Evolutionary conservation across 2,113 vertebrate species (phyloP).

Genomic region (Colius striatus): DNA sequence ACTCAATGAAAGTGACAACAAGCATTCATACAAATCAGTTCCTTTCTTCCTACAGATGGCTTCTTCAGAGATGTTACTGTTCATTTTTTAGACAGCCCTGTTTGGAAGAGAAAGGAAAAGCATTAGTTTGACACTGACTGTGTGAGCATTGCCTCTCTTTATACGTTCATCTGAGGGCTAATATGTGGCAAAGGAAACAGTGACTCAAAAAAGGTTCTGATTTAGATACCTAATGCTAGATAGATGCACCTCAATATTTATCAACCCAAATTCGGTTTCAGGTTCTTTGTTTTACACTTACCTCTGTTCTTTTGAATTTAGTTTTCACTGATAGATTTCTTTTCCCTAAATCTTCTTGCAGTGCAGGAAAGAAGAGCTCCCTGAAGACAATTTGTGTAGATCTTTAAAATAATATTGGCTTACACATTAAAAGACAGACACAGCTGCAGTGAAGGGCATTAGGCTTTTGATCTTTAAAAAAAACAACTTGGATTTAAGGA

Average conservation of each 20-base stretch:
- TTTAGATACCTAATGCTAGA: not conserved
- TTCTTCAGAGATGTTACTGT: not conserved
- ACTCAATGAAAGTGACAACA: not conserved
- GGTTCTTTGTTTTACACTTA: not conserved
- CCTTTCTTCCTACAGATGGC: not conserved
- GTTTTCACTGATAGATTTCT: not conserved
- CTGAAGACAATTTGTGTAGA: not conserved
- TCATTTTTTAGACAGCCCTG: not conserved
- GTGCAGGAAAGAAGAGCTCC: not conserved
- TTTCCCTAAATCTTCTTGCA: not conserved
- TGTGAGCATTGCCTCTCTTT: not conserved
- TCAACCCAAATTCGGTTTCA: not conserved
- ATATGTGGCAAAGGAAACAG: not conserved
- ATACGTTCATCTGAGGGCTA: not conserved
- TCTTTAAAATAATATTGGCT: constrained; percentile 13
- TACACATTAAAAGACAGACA: not conserved
- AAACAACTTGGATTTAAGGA: not conserved
- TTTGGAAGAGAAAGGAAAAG: not conserved
- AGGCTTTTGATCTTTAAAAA: constrained; percentile 4
- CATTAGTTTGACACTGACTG: not conserved
- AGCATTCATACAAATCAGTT: not conserved
- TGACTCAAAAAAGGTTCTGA: not conserved
- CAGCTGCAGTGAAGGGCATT: not conserved
- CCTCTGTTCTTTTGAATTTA: not conserved
- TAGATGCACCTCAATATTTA: not conserved